Evolutionary conservation across 2,888 invertebrate genomes (phyloP).

Genomic region (Palloptera scutellata): DNA sequence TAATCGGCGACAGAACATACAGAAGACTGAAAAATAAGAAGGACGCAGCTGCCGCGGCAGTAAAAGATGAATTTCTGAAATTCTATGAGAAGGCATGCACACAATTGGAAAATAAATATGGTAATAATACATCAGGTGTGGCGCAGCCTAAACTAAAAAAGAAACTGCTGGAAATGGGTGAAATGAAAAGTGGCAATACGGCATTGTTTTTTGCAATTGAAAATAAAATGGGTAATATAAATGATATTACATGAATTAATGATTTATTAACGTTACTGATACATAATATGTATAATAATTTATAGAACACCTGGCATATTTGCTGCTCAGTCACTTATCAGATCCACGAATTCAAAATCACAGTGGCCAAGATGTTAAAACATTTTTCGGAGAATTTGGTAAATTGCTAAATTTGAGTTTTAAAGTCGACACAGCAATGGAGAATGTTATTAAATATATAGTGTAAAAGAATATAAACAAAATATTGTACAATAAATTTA

Average conservation of each 20-base stretch:
- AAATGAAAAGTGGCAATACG: conserved; percentile 54
- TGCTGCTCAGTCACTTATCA: conserved; percentile 54
- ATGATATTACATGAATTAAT: conserved; percentile 6
- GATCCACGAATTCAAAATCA: conserved; percentile 56
- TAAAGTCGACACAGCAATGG: conserved; percentile 52
- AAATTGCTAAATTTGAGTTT: conserved; percentile 47
- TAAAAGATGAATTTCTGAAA: conserved; percentile 35
- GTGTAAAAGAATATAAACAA: conserved; percentile 29
- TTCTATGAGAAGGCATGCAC: conserved; percentile 44
- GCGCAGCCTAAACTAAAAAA: conserved; percentile 34
- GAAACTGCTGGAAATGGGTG: conserved; percentile 51
- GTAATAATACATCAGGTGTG: conserved; percentile 17
- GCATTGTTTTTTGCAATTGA: conserved; percentile 57
- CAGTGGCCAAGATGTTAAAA: conserved; percentile 54
- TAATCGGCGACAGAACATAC: conserved; percentile 41
- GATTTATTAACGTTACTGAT: background rate
- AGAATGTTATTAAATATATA: conserved; percentile 47
- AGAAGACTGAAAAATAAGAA: conserved; percentile 29
- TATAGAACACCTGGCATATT: conserved; percentile 56
- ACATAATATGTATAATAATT: conserved; percentile 26
- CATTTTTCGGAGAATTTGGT: conserved; percentile 50
- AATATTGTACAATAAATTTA: conserved; percentile 10
- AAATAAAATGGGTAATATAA: conserved; percentile 47
- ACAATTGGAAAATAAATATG: conserved; percentile 27
- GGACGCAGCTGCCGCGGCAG: conserved; percentile 16